Evolutionary conservation across 2,113 vertebrate species (phyloP).

Genomic region (Ivindomyrus marchei): DNA sequence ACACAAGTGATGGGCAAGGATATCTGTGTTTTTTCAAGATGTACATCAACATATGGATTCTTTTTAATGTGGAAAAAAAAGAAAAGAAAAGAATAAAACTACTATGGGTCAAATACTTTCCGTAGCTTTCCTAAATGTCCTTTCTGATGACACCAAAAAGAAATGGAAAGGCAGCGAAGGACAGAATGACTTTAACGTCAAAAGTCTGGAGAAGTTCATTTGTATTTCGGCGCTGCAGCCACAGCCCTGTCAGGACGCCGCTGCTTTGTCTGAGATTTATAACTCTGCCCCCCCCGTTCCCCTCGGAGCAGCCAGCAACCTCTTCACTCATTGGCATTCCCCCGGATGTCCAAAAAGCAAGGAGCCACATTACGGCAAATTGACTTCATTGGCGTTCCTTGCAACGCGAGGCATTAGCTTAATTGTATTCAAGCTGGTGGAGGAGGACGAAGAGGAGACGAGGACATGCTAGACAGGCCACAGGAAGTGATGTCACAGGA

Average conservation of each 20-base stretch:
- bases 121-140: neutral
- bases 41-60: neutral
- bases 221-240: neutral
- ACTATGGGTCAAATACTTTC: neutral
- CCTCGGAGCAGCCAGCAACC: constrained; percentile 34
- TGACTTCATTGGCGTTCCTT: constrained; percentile 59
- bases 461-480: neutral
- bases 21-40: no score
- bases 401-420: constrained; percentile 60
- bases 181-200: neutral
- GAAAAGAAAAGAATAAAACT: neutral
- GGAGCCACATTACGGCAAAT: constrained; percentile 58
- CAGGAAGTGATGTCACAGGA: neutral
- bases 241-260: neutral
- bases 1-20: neutral
- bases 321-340: constrained; percentile 55
- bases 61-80: neutral
- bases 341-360: constrained; percentile 42
- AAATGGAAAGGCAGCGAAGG: neutral
- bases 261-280: constrained; percentile 39
- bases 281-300: constrained; percentile 24
- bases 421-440: constrained; percentile 47
- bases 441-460: constrained; percentile 4
- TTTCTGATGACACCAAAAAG: neutral
- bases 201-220: neutral